phyloP scores from a whole-genome alignment of 2,113 vertebrate genomes.

The Sphaerodactylus townsendi region DNA sequence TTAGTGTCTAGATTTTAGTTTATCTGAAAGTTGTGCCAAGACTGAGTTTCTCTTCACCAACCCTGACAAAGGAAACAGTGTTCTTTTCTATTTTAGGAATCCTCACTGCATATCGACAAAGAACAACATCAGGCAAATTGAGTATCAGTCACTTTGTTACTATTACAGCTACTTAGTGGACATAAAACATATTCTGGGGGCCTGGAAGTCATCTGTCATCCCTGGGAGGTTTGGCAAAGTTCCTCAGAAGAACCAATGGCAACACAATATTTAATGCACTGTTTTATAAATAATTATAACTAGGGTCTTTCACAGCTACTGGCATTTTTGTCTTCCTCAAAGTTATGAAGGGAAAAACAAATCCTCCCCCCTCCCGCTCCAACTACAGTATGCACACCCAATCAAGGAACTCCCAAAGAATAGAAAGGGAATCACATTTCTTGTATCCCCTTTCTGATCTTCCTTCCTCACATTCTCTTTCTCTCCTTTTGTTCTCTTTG shows the following conservation, averaged over 20 bases:
- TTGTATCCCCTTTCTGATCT: too few species aligned
- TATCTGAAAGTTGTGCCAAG: conserved; percentile 21
- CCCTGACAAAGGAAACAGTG: neutral
- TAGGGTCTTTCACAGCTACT: neutral
- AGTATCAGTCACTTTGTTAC: fast-evolving
- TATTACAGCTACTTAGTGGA: fast-evolving
- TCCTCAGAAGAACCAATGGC: neutral
- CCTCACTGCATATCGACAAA: fast-evolving
- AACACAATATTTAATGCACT: neutral
- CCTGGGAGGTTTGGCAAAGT: fast-evolving
- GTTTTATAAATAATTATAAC: neutral
- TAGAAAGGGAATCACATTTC: too few species aligned
- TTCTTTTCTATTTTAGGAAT: conserved; percentile 27
- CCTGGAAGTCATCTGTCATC: neutral
- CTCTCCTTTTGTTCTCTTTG: too few species aligned
- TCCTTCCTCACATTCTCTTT: too few species aligned
- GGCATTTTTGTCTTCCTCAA: neutral
- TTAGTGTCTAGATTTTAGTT: conserved; percentile 45
- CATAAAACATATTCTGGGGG: neutral
- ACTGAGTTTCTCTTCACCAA: conserved; percentile 1
- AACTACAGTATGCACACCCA: neutral
- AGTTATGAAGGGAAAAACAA: neutral
- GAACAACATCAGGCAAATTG: neutral
- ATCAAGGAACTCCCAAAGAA: neutral
- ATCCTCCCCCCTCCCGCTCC: too few species aligned